phyloP scores from a whole-genome alignment of 2,113 vertebrate species.

The Phycodurus eques region DNA sequence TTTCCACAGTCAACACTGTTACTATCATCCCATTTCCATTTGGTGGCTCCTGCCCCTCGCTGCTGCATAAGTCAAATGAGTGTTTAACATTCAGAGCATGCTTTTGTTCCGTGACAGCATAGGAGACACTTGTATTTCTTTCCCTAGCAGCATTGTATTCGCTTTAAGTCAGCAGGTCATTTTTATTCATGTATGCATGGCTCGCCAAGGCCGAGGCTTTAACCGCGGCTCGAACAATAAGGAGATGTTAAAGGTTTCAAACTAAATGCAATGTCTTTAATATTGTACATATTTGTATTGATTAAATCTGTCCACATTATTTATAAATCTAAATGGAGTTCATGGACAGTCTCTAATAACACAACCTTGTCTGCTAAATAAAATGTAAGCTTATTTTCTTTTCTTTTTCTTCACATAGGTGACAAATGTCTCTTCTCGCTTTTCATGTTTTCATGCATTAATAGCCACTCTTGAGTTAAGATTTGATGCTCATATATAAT shows the following conservation, averaged over 20 bases:
- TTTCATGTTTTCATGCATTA: constrained; percentile 63
- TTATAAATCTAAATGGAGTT: constrained; percentile 22
- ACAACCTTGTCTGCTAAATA: neutral
- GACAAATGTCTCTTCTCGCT: neutral
- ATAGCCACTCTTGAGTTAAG: constrained; percentile 5
- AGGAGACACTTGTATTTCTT: constrained; percentile 65
- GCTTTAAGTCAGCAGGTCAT: constrained; percentile 50
- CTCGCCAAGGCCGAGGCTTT: constrained; percentile 52
- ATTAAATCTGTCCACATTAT: neutral
- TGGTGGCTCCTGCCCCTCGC: constrained; percentile 49
- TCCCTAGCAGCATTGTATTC: constrained; percentile 39
- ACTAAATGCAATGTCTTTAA: neutral
- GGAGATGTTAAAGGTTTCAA: constrained; percentile 25
- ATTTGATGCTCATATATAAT: neutral
- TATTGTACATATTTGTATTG: neutral
- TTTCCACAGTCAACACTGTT: constrained; percentile 33
- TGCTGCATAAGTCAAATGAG: constrained; percentile 61
- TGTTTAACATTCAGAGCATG: constrained; percentile 69
- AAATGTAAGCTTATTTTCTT: constrained; percentile 12
- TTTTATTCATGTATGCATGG: constrained; percentile 61
- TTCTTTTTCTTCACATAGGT: neutral
- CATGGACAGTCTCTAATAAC: neutral
- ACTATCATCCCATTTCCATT: constrained; percentile 66
- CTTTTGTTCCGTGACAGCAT: constrained; percentile 30
- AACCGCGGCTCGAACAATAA: constrained; percentile 34